Evolutionary conservation across 2,113 vertebrate species (phyloP).

Genomic region (Coracopsis vasa): DNA sequence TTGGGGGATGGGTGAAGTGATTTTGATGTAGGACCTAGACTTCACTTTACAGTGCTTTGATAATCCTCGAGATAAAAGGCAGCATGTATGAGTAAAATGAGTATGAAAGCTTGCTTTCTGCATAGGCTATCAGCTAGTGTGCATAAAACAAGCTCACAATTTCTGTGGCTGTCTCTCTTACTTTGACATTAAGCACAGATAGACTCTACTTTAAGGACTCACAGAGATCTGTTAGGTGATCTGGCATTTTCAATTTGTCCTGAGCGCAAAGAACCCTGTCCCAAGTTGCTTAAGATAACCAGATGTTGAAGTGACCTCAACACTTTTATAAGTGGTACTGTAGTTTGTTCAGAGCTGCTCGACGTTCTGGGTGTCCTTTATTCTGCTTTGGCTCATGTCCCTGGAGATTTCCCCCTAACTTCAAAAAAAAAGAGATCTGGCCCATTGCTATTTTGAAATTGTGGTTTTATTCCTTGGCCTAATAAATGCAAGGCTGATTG

Average conservation of each 20-base stretch:
- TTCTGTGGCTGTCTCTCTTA: neutral
- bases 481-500: neutral
- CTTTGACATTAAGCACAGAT: slow-evolving; percentile 47
- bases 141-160: neutral
- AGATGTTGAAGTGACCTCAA: slow-evolving; percentile 52
- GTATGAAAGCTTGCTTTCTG: neutral
- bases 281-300: slow-evolving; percentile 45
- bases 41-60: neutral
- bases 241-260: slow-evolving; percentile 11
- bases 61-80: neutral
- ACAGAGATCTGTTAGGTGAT: slow-evolving; percentile 31
- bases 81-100: neutral
- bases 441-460: slow-evolving; percentile 1
- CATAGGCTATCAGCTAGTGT: neutral
- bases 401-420: neutral
- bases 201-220: slow-evolving; percentile 26
- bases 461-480: neutral
- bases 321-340: slow-evolving; percentile 40
- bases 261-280: slow-evolving; percentile 8
- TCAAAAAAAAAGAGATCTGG: slow-evolving; percentile 9
- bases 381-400: slow-evolving; percentile 17
- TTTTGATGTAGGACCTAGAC: neutral
- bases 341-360: neutral
- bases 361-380: neutral
- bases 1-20: neutral